A percentile compares a stretch with the other conserved stretches of the same genome.
phyloP scores from a whole-genome alignment of 2,797 vertebrate genomes.

The Ctenosaura bakeri region DNA sequence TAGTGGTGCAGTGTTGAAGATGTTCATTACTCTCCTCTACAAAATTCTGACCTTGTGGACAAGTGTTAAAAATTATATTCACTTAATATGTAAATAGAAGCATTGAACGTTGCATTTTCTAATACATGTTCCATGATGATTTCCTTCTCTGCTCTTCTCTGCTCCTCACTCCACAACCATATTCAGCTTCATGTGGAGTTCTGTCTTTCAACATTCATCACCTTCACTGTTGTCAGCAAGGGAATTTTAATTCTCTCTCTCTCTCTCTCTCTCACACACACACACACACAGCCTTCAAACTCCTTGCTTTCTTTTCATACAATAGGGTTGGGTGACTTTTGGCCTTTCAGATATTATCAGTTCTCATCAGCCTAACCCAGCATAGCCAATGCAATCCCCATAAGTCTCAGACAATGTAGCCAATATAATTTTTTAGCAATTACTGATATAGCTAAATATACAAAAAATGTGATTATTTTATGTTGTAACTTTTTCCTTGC shows the following conservation, averaged over 20 bases:
- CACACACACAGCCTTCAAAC: background rate
- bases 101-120: constrained; percentile 23
- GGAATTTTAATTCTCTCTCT: background rate
- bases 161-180: background rate
- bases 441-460: too few relatives aligned
- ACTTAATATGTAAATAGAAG: constrained; percentile 58
- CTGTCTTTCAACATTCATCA: background rate
- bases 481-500: too few relatives aligned
- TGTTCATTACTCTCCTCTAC: constrained; percentile 64
- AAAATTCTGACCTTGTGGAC: constrained; percentile 58
- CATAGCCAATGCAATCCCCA: too few relatives aligned
- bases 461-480: too few relatives aligned
- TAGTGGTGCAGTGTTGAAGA: constrained; percentile 63
- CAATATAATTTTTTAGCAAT: background rate
- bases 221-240: background rate
- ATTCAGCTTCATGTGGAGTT: background rate
- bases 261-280: background rate
- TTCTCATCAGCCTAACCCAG: background rate
- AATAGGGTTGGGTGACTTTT: background rate
- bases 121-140: background rate
- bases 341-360: too few relatives aligned
- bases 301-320: background rate
- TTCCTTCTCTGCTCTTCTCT: background rate
- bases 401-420: background rate
- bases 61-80: constrained; percentile 68